Base-by-base conservation (phyloP, 2,113 vertebrate genomes). In the Antigone vipio region DNA sequence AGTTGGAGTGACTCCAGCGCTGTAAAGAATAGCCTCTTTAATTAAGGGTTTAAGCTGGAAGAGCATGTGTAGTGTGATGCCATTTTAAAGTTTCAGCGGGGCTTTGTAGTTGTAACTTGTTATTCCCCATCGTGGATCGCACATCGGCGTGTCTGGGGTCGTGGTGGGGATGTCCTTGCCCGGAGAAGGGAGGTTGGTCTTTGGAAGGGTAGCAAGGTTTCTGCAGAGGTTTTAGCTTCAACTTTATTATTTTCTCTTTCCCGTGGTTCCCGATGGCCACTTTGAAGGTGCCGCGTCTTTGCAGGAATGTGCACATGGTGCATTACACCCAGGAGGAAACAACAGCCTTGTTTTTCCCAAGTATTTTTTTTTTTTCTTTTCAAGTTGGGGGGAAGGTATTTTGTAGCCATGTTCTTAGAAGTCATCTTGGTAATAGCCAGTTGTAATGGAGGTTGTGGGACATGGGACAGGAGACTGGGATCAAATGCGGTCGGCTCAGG, bases 1-100 rank as follows among this genome's bases (percentile, higher is more conserved):
- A 95, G 55, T 49, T 97, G 96, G 95, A 97, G 86, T 11, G 2
- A 62, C 75, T 97, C 95, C 97, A 96, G 85, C 13, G 2, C 60
- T 52, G 66, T 92, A 87, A 92, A 96, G 93, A 96, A 97, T 79
- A 82, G 95, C 16, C 82, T 44, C 85, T 90, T 94, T 95, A 95
- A 95, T 97, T 94, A 93, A 89, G 85, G 79, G 89, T 90, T 93
- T 88, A 90, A 81, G 85, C 91, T 92, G 92, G 84, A 80, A 26
- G 60, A 92, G 66, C 9, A 3, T 66, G 84, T 86, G 89, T 77
- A 67, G 89, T 8, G 67, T 82, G 92, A 84, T 94, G 94, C 93
- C 94, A 79, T 95, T 88, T 93, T 93, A 63, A 94, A 95, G 91
- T 85, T 95, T 74, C 66, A 87, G 80, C 11, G 1, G 59, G 83